A percentile compares a stretch with the other conserved stretches of the same genome.
phyloP scores from a whole-genome alignment of 2,113 vertebrate genomes.

The Eudyptes chrysolophus region DNA sequence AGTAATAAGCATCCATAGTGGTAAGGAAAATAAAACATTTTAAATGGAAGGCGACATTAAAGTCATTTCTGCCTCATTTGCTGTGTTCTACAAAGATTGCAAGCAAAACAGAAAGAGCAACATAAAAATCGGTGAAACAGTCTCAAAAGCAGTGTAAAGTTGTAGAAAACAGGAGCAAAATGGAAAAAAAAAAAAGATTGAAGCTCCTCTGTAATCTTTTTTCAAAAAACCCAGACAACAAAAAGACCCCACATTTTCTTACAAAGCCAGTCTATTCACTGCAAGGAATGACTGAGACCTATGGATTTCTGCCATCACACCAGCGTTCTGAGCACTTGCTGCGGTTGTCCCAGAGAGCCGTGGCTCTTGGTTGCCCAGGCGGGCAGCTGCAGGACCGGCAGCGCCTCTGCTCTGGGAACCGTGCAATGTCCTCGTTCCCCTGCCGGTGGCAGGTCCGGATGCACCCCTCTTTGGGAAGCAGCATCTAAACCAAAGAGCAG shows the following conservation, averaged over 20 bases:
- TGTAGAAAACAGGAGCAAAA: neutral
- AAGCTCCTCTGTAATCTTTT: neutral
- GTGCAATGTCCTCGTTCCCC: accelerated
- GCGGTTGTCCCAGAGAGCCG: too few relatives aligned
- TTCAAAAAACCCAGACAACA: too few relatives aligned
- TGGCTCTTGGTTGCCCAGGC: neutral
- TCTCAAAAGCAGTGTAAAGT: neutral
- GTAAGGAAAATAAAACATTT: neutral
- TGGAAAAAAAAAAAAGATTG: neutral
- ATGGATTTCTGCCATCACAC: accelerated
- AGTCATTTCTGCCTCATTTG: neutral
- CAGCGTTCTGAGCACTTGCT: too few relatives aligned
- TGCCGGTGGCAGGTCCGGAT: accelerated
- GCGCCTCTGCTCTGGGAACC: neutral
- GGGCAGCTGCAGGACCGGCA: neutral
- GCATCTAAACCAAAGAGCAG: neutral
- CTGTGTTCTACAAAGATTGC: neutral
- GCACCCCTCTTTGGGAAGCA: neutral
- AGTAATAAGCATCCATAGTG: neutral
- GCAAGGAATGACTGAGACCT: neutral
- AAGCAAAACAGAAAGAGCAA: neutral
- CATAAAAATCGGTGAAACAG: neutral
- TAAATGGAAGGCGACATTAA: neutral
- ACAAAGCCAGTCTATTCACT: neutral
- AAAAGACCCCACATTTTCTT: neutral